Evolutionary conservation across 2,888 invertebrate species (phyloP).

Genomic region (Rotaria sp.): DNA sequence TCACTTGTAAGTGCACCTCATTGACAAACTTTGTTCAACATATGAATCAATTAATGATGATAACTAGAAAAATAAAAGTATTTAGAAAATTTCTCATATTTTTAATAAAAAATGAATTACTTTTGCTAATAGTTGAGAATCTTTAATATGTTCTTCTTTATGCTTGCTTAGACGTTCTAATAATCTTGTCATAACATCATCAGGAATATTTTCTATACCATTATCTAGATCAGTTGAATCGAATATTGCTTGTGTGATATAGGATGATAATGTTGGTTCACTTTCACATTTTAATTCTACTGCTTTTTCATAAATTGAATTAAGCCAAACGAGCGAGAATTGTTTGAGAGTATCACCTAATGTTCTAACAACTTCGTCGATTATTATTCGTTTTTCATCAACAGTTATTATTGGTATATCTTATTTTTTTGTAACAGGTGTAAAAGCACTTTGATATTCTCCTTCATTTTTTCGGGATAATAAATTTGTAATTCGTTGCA

Average conservation of each 20-base stretch:
- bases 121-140: not conserved
- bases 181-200: not conserved
- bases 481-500: not conserved
- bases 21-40: not conserved
- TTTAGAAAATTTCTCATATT: not conserved
- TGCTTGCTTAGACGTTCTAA: not conserved
- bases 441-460: not conserved
- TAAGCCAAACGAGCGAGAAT: not conserved
- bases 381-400: not conserved
- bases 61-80: not conserved
- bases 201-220: not conserved
- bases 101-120: not conserved
- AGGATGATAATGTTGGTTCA: not conserved
- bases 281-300: conserved; percentile 6
- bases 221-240: not conserved
- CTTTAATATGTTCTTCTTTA: not conserved
- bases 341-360: not conserved
- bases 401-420: not conserved
- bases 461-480: not conserved
- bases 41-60: not conserved
- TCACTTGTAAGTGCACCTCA: conserved; percentile 2
- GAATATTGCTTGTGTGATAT: not conserved
- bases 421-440: not conserved
- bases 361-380: not conserved
- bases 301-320: not conserved